Base-by-base conservation (phyloP, 2,113 vertebrate genomes). In the Cyrtonyx montezumae region DNA sequence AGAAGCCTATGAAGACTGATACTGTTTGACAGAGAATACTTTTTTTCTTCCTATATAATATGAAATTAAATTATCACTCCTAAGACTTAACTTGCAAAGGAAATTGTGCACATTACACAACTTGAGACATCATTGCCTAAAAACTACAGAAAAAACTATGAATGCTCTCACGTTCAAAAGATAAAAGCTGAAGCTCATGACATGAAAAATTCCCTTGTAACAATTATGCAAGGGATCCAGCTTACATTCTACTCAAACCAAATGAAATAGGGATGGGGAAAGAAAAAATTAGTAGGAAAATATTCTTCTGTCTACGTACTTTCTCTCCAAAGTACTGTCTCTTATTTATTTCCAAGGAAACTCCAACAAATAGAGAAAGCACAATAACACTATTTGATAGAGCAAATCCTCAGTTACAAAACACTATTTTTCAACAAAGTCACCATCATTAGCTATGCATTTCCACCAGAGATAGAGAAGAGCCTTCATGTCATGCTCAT, bases 111-210 rank as follows among this genome's bases (percentile, higher is more conserved):
- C 12, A 83, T 5, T n/a, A 23, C n/a, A 42, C 7, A 75, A 9
- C 48, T 91, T 61, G 81, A 87, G 88, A 87, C 69, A 92, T 85
- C 59, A 42, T 83, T 92, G 68, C 8, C 55, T 51, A 67, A 84
- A 89, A 89, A 89, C 85, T 59, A 82, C 87, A 89, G n/a, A 32
- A 94, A 93, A 95, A 95, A 63, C 90, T 63, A 92, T 37, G 42
- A 96, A 93, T 87, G 73, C 88, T 93, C 66, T 89, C 25, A 83
- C 61, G 76, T 36, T 61, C 71, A 25, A 58, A 89, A 87, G 68
- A 91, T 16, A 92, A 91, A 94, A 87, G 22, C 25, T 18, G 20
- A 89, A 74, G 20, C 21, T 80, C 8, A 37, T 94, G 79, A 92
- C 75, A 77, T 66, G 43, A 84, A 79, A 86, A 66, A 13, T 9